phyloP scores from a whole-genome alignment of 2,888 invertebrate genomes.

The Biston stratarius region DNA sequence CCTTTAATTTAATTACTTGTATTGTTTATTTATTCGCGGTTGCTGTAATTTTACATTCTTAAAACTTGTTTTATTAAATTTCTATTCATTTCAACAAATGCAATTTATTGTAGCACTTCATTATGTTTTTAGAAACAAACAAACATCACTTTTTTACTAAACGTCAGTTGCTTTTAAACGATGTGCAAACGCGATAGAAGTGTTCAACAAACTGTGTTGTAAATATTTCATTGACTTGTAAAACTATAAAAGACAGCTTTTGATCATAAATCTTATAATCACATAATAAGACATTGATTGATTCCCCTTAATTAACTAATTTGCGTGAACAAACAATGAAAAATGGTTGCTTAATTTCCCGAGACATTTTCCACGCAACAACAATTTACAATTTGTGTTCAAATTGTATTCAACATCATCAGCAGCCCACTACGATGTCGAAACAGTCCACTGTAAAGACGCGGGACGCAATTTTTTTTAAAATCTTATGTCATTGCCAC shows the following conservation, averaged over 20 bases:
- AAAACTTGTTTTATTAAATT: slow-evolving; percentile 49
- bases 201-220: background rate
- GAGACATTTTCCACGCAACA: slow-evolving; percentile 30
- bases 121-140: slow-evolving; percentile 5
- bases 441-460: background rate
- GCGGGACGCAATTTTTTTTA: too few species aligned
- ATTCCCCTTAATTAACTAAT: slow-evolving; percentile 46
- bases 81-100: slow-evolving; percentile 19
- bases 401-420: background rate
- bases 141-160: slow-evolving; percentile 26
- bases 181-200: background rate
- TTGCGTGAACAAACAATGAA: slow-evolving; percentile 42
- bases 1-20: too few species aligned
- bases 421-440: background rate
- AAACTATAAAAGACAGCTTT: slow-evolving; percentile 36
- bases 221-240: background rate
- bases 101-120: slow-evolving; percentile 44
- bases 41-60: slow-evolving; percentile 51
- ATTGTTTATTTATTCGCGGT: slow-evolving; percentile 54
- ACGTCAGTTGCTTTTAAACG: slow-evolving; percentile 1
- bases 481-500: too few species aligned
- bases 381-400: background rate
- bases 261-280: slow-evolving; percentile 50
- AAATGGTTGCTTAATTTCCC: slow-evolving; percentile 36
- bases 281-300: slow-evolving; percentile 54